These are phyloP conservation scores for Ridgeia piscesae DNA, from an alignment of 1,140 invertebrate species.

Conservation along the genomic window DNA sequence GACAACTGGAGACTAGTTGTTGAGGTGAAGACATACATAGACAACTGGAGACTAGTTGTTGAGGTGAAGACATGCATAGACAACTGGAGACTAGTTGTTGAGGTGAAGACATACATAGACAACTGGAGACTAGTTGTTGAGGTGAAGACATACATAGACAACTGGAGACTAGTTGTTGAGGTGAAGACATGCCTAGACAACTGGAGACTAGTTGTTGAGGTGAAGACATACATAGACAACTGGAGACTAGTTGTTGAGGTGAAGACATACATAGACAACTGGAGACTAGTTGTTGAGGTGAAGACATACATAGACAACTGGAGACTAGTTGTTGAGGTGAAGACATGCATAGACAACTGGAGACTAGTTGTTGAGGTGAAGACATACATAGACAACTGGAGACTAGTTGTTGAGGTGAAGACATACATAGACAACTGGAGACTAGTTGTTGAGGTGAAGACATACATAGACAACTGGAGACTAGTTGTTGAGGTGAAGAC, in stretches of 20 bases:
- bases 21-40: not conserved
- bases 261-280: not conserved
- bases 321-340: not conserved
- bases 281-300: not conserved
- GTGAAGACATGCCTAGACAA: not conserved
- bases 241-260: not conserved
- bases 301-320: not conserved
- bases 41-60: not conserved
- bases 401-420: not conserved
- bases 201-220: not conserved
- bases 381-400: not conserved
- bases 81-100: not conserved
- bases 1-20: not conserved
- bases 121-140: not conserved
- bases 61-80: not conserved
- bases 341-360: not conserved
- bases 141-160: not conserved
- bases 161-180: not conserved
- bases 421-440: not conserved
- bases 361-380: not conserved
- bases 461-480: not conserved
- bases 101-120: not conserved
- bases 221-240: not conserved
- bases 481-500: not conserved
- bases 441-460: not conserved